These are phyloP conservation scores for Caenorhabditis elegans DNA, from an alignment of 1,140 invertebrate species.

Conservation along the genomic window WBcel235 BX284606.5:5178501-5179000, in stretches of 20 bases:
- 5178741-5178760: slow-evolving; percentile 54
- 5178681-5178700: too few species aligned
- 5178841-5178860: slow-evolving; percentile 71
- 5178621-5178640: slow-evolving; percentile 73
- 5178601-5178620: slow-evolving; percentile 84
- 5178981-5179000: background rate
- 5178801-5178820: slow-evolving; percentile 87
- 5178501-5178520: too few species aligned
- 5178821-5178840: slow-evolving; percentile 81
- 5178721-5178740: slow-evolving; percentile 45
- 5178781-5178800: slow-evolving; percentile 81
- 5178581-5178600: slow-evolving; percentile 68
- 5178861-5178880: slow-evolving; percentile 15
- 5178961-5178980: background rate
- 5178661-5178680: slow-evolving; percentile 86
- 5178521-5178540: too few species aligned
- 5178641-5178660: slow-evolving; percentile 81
- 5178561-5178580: too few species aligned
- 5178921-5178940: background rate
- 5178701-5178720: too few species aligned
- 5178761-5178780: slow-evolving; percentile 70
- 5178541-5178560: too few species aligned
- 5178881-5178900: background rate
- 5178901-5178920: background rate
- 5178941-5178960: background rate